Percentiles rank a stretch among this genome's conserved stretches.
These are phyloP conservation scores for Numenius phaeopus DNA, from an alignment of 2,797 vertebrate genomes.

Conservation along the genomic window DNA sequence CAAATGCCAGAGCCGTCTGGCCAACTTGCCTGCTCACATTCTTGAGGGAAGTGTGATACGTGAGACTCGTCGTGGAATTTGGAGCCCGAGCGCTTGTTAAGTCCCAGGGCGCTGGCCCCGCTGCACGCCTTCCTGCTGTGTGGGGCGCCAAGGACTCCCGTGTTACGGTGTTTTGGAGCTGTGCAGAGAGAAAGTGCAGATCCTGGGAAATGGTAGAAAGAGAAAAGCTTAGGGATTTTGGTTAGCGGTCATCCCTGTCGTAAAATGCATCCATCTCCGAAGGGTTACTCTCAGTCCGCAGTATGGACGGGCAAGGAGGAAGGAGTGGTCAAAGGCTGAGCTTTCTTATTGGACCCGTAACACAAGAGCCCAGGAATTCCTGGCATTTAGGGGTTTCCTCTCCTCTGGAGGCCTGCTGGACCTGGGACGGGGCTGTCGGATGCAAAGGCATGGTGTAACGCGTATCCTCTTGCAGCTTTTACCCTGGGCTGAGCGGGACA, in stretches of 20 bases:
- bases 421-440: not conserved
- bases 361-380: not conserved
- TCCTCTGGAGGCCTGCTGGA: not conserved
- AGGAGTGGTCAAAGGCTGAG: not conserved
- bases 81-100: not conserved
- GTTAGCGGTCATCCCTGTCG: not conserved
- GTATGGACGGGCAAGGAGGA: not conserved
- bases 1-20: constrained; percentile 59
- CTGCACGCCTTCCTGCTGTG: not conserved
- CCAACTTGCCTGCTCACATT: constrained; percentile 54
- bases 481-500: not conserved
- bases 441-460: not conserved
- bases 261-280: not conserved
- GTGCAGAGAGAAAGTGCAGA: not conserved
- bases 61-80: constrained; percentile 13
- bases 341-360: not conserved
- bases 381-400: not conserved
- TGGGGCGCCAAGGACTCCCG: not conserved
- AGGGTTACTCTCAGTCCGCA: not conserved
- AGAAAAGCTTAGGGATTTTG: not conserved
- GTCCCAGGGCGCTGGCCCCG: not conserved
- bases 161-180: not conserved
- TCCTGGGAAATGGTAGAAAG: not conserved
- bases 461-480: not conserved
- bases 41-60: constrained; percentile 58